Percentiles rank a stretch among this genome's conserved stretches.
Evolutionary conservation across 2,797 vertebrate genomes (phyloP).

Genomic region (Platyrinchus mystaceus): DNA sequence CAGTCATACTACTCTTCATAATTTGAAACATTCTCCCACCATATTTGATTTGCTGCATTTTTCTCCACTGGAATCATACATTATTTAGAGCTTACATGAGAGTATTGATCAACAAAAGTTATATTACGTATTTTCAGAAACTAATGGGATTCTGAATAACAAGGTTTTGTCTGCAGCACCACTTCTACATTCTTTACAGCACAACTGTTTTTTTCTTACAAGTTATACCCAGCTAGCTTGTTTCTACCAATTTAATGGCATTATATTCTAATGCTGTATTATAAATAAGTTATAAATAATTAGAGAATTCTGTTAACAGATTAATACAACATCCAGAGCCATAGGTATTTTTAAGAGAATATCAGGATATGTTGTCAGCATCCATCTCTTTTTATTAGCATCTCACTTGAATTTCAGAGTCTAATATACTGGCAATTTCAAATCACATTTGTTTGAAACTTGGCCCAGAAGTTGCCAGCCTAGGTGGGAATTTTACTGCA

Average conservation of each 20-base stretch:
- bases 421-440: constrained; percentile 15
- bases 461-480: constrained; percentile 25
- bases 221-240: not conserved
- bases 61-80: constrained; percentile 44
- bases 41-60: constrained; percentile 70
- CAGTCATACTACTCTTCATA: constrained; percentile 49
- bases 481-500: constrained; percentile 33
- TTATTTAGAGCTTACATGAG: constrained; percentile 62
- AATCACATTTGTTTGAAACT: constrained; percentile 40
- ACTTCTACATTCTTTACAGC: constrained; percentile 21
- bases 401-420: not conserved
- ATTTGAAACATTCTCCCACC: constrained; percentile 51
- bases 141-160: constrained; percentile 33
- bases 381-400: not conserved
- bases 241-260: not conserved
- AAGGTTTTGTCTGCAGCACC: constrained; percentile 28
- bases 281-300: constrained; percentile 1
- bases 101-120: constrained; percentile 63
- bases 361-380: not conserved
- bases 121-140: constrained; percentile 38
- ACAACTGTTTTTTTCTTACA: not conserved
- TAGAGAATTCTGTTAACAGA: not conserved
- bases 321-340: not conserved
- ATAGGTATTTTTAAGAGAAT: not conserved
- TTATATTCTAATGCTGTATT: not conserved